Base-by-base conservation (phyloP, 1,140 invertebrate species). In the Scaptomyza graminum region DNA sequence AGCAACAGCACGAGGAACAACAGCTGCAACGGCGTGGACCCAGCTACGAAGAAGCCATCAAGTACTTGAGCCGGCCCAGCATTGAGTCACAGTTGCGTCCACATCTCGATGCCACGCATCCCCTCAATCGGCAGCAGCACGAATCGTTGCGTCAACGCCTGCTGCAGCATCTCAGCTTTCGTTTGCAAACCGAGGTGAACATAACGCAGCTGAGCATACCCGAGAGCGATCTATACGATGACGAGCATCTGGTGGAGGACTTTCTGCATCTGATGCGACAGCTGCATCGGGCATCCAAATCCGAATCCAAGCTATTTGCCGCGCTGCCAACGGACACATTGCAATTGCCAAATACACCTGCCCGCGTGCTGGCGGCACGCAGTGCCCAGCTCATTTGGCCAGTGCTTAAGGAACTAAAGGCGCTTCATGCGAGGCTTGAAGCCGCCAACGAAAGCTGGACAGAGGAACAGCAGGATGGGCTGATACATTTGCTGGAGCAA, bases 141-240 rank as follows among this genome's bases (percentile, higher is more conserved):
- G 39, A 39, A 11, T 34, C 56, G 5, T 34, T 60, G 22, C 61
- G 56, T 0, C 15, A 28, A 0, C 82, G 83, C 7, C 63, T 91
- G n/a, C 47, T 91, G 13, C 47, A 85, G 6, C 74, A 80, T 11
- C 49, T 91, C 6, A 69, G 47, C 11, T 75, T 75, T 8, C 77
- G 79, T 0, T 49, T 91, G 43, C 70, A 79, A 22, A 60, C 88
- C 4, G 87, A 91, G 60, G 68, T 91, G 6, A 91, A 88, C 37
- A 90, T 91, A 11, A 91, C 82, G 0, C 90, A 91, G 28, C 41
- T 91, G 6, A 90, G 87, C 56, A 90, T 91, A 34, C 90, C 90
- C 7, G 90, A 91, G 55, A 78, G 80, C 16, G 90, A 91, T 78
- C 67, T 91, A 0, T 85, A 75, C 12, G 85, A 91, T 46, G 90